Evolutionary conservation across 1,140 invertebrate species (phyloP), one percentile per base, ranked within the genome.

Genomic region (Caenorhabditis inopinata): DNA sequence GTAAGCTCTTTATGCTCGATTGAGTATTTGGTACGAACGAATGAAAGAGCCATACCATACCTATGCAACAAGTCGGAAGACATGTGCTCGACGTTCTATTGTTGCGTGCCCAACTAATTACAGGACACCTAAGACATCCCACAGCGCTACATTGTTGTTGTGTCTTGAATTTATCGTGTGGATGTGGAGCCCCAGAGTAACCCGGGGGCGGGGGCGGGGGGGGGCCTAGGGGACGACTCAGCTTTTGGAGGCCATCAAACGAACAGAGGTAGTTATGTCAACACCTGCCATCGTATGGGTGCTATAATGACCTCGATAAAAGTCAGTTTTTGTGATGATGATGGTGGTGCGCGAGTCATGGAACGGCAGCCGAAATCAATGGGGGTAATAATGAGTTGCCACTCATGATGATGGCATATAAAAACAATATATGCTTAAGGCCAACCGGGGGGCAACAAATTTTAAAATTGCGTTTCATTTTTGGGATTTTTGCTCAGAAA

Each of bases 211-310:
- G 5, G 6, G 38, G 38, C 38, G 38, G 14, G 38, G 38, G 14
- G 38, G 38, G 38, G 38, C 6, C 5, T 42, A 7, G 38, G 38
- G 38, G 5, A 42, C 38, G 6, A 42, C 38, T 14, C 38, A 42
- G 58, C 58, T 68, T 68, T 68, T 68, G 58, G 58, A 32, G 58
- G 58, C 38, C 58, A 68, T 68, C 35, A 68, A 68, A 68, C n/a
- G 58, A 29, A 68, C 49, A 12, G 1, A 6, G 27, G 53, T 62
- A 42, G 48, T 68, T 68, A 68, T 68, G 58, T 68, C 58, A 68
- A 68, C 58, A 68, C 58, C 58, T 68, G 58, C 58, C 58, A 68
- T 68, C 58, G 58, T 68, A 68, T 68, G 58, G 58, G 58, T 68
- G 58, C 58, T 38, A 68, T 68, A 68, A 68, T 21, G 58, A 68